Conservation (phyloP, 2,113 vertebrate species). For the Brachyistius frenatus region DNA sequence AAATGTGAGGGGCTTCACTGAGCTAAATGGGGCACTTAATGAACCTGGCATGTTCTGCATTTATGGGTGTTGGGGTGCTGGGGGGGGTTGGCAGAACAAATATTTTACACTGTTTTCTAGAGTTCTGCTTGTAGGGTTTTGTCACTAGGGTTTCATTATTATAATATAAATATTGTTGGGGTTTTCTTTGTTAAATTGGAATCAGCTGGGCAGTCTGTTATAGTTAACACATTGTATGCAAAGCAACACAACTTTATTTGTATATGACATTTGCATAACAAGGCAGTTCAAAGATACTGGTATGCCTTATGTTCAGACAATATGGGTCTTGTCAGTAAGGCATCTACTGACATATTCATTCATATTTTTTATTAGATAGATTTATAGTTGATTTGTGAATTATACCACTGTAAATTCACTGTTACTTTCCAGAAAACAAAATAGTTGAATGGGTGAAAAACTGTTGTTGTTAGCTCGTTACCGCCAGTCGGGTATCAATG, state of each 20-base stretch:
- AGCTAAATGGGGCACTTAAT: constrained; percentile 74
- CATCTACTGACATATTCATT: too few species aligned
- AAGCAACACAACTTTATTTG: not conserved
- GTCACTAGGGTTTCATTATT: not conserved
- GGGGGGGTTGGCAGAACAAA: constrained; percentile 40
- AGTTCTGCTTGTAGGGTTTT: not conserved
- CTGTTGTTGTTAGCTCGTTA: too few species aligned
- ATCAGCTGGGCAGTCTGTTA: not conserved
- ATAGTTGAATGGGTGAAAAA: too few species aligned
- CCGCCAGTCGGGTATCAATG: too few species aligned
- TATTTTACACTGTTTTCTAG: not conserved
- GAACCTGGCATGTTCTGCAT: constrained; percentile 46
- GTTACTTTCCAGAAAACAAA: too few species aligned
- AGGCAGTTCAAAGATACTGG: not conserved
- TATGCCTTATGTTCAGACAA: not conserved
- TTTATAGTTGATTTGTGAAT: too few species aligned
- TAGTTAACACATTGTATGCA: not conserved
- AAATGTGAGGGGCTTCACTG: constrained; percentile 28
- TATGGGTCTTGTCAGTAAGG: not conserved
- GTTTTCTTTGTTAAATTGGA: not conserved
- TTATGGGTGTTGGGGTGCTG: not conserved
- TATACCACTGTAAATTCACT: too few species aligned
- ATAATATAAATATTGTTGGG: not conserved
- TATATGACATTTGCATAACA: not conserved
- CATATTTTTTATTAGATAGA: too few species aligned